Base-by-base conservation (phyloP, 2,888 invertebrate genomes). In the Ptilodon capucinus region DNA sequence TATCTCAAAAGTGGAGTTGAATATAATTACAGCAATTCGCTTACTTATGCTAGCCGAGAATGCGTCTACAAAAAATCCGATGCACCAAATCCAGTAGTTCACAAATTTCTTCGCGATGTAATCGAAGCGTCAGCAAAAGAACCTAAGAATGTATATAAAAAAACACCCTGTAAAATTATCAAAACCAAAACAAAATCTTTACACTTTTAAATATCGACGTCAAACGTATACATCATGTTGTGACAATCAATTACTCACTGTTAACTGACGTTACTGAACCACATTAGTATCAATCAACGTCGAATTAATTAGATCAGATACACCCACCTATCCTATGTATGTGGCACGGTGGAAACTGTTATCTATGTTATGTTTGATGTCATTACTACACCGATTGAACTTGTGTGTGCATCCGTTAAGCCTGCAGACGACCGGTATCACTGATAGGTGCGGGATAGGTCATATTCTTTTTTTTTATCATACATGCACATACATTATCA, bases 231-330 rank as follows among this genome's bases (percentile, higher is more conserved):
- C 71, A 79, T 79, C 75, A 74, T 86, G 84, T 87, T 85, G 85
- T 87, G 85, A 86, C 86, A 87, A 86, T 84, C 85, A 86, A 86
- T 87, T 86, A 88, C 79, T 84, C 84, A 81, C 74, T 53, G 67
- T 56, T 66, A 66, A 73, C 74, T 77, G 79, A 78, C 81, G 77
- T 76, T 71, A 70, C 77, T 51, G 60, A 76, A 76, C 76, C 79
- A 83, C 86, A 88, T 90, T 89, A 88, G 84, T 83, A 89, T 90
- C 89, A 82, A 89, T 90, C 90, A 90, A 84, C 76, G 90, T 90
- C 87, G 77, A 64, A 85, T 86, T 89, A 88, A 89, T 89, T 89
- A 87, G 87, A 90, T 86, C 86, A 79, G 87, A 86, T 88, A 89
- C 87, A 78, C 85, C 87, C 74, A 88, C 86, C 54, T 66, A 60